These are phyloP conservation scores for Antechinus flavipes DNA, from an alignment of 2,113 vertebrate genomes.

Conservation along the genomic window DNA sequence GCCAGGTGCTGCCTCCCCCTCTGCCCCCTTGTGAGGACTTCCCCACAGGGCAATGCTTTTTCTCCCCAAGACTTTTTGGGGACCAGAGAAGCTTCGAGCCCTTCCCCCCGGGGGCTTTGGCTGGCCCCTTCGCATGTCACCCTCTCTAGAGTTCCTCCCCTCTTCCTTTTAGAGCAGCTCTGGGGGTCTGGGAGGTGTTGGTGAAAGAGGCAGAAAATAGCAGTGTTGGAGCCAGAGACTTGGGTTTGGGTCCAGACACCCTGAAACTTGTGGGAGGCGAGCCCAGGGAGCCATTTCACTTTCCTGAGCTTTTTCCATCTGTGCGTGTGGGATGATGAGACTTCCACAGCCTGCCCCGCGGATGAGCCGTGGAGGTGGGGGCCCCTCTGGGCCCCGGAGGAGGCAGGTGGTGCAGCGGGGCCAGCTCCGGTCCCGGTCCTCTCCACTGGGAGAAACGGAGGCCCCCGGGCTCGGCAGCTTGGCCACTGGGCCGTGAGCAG, in stretches of 20 bases:
- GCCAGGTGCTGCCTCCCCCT: constrained; percentile 42
- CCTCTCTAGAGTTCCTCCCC: neutral
- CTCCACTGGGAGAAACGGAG: neutral
- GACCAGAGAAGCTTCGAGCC: neutral
- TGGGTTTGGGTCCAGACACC: neutral
- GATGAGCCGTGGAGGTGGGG: neutral
- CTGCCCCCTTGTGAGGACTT: constrained; percentile 39
- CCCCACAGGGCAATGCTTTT: neutral
- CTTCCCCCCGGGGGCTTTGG: neutral
- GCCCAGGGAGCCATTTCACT: neutral
- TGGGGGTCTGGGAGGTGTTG: neutral
- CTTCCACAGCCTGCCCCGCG: neutral
- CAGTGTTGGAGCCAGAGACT: neutral
- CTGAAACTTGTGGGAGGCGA: neutral
- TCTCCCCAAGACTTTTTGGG: neutral
- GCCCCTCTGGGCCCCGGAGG: neutral
- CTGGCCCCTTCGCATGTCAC: neutral
- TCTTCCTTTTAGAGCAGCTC: neutral
- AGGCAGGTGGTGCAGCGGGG: too few relatives aligned
- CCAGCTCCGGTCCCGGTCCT: too few relatives aligned
- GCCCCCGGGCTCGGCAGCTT: neutral
- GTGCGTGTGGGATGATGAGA: neutral
- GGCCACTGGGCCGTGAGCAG: neutral
- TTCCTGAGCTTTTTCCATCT: neutral
- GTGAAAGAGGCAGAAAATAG: neutral